These are phyloP conservation scores for Platanista minor DNA, from an alignment of 2,113 vertebrate genomes.

Conservation along the genomic window DNA sequence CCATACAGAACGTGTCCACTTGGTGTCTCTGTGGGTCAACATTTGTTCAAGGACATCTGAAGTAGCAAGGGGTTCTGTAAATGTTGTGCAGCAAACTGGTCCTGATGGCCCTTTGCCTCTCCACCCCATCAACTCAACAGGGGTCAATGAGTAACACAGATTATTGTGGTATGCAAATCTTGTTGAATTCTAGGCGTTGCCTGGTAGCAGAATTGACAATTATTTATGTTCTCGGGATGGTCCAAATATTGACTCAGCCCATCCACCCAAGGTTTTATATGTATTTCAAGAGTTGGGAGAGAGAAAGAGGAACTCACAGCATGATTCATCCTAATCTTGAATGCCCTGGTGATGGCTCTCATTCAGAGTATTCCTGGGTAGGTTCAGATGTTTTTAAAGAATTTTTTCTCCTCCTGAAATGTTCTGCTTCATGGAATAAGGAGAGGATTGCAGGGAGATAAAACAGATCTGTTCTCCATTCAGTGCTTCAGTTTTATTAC, in stretches of 20 bases:
- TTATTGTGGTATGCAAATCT: not conserved
- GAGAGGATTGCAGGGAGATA: not conserved
- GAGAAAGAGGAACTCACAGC: not conserved
- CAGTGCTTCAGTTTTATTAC: not conserved
- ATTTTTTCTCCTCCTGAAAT: not conserved
- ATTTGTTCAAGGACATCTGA: not conserved
- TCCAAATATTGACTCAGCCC: not conserved
- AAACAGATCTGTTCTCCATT: not conserved
- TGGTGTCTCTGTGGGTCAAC: not conserved
- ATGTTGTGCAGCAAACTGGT: not conserved
- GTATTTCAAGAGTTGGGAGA: not conserved
- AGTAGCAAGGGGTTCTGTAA: not conserved
- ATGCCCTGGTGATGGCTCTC: not conserved
- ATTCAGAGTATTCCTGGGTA: not conserved
- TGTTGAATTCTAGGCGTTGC: not conserved
- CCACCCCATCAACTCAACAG: not conserved
- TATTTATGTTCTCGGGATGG: not conserved
- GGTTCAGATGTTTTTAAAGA: not conserved
- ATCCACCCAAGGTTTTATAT: not conserved
- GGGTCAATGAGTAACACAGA: not conserved
- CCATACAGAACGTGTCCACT: not conserved
- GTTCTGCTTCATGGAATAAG: not conserved
- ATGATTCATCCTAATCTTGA: not conserved
- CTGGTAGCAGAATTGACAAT: not conserved
- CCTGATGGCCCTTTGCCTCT: not conserved